Evolutionary conservation across 2,113 vertebrate species (phyloP), one percentile per base, ranked within the genome.

Genomic region (Otolemur garnettii): DNA sequence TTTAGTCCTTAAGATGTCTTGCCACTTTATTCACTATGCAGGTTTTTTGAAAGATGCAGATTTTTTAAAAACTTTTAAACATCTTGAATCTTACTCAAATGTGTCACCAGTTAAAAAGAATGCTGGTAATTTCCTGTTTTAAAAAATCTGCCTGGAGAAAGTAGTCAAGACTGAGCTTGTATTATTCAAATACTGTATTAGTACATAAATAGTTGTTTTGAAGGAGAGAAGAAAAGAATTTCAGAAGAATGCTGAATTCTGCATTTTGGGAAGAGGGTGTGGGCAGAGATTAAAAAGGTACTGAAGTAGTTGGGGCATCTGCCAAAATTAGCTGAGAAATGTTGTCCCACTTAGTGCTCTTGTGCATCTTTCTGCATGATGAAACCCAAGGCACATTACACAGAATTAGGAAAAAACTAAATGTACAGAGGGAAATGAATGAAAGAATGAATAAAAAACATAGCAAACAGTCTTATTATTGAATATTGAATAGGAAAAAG

Each of bases 131-230:
- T 96, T 97, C 91, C 94, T 95, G 26, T 35, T 97, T 68, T 97
- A 71, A 95, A 95, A 97, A 96, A 93, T 85, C 77, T 96, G 90
- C 97, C 97, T 94, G 95, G 57, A 97, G 97, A 95, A 97, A 96
- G 93, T 50, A 93, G 68, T 94, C 96, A 97, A 97, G 97, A 97
- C 96, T 72, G 84, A 96, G 92, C 97, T 87, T 60, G 95, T 94
- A 95, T 87, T 96, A 96, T 92, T 94, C 87, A 96, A 97, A 96
- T 95, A 97, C 79, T 97, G 45, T 96, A 96, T 96, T 90, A 93
- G 62, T 57, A 57, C 55, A 97, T 90, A 97, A 97, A 97, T 75
- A 93, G 87, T 84, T 97, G 90, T 97, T 98, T 93, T 96, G 87
- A 96, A 97, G 93, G 62, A 87, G n/a, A 7, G n/a, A 97, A 96